Evolutionary conservation across 2,797 vertebrate genomes (phyloP), one percentile per base, ranked within the genome.

Genomic region (Heterohyrax brucei): DNA sequence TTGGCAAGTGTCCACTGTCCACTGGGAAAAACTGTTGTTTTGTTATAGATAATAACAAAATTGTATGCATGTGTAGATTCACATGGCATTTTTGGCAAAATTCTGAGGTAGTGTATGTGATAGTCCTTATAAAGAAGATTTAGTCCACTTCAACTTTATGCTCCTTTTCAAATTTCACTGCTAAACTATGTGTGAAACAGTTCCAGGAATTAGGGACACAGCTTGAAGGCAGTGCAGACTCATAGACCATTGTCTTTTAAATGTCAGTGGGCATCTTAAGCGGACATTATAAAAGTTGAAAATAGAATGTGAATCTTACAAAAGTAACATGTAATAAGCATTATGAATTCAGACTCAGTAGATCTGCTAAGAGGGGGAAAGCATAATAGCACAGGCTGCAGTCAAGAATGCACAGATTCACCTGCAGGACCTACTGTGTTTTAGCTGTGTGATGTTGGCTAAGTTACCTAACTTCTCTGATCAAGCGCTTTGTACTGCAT

Each of bases 171-270:
- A 28, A 94, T 94, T 92, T 96, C 59, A 77, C 85, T 95, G 87
- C 77, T 96, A 93, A 95, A 95, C 94, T 87, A 93, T 94, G 66
- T 96, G 68, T 94, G 95, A 95, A 87, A 90, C 66, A 91, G 95
- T 97, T 97, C 89, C 83, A 89, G 89, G 73, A 96, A 88, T 86
- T 96, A 83, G 56, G 78, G 77, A 93, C 44, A 94, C 28, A 94
- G 48, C 78, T 93, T 91, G 95, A 96, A 86, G 93, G 68, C 2
- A 85, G 73, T 59, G 64, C 30, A 94, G 79, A 73, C 72, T 81
- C 92, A 88, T 61, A 84, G 83, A 85, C 30, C 64, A 56, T 75
- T 97, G 90, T 91, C 77, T 94, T 91, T 87, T 50, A 83, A 62
- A 85, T 44, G 72, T 77, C 22, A 92, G 44, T 87, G 61, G 90